Base-by-base conservation (phyloP, 2,797 vertebrate species). In the Graptemys geographica region DNA sequence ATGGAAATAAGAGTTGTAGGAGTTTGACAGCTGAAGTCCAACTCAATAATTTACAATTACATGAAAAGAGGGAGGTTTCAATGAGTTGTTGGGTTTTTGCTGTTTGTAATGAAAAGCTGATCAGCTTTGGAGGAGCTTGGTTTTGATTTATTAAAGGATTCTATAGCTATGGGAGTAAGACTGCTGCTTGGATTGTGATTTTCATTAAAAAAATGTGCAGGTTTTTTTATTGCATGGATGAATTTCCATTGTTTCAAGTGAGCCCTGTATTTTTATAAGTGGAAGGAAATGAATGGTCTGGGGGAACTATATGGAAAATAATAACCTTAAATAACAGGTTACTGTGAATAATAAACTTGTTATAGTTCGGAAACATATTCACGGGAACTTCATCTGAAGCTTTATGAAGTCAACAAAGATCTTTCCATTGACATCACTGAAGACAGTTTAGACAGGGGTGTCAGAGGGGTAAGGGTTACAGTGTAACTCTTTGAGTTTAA, bases 111-210 rank as follows among this genome's bases (percentile, higher is more conserved):
- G 82, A n/a, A 13, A 37, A 89, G n/a, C 15, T 84, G 3, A 52
- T 79, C 91, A 51, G n/a, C 83, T 52, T 11, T 44, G 59, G 11
- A 93, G 53, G 56, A 76, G 84, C 72, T 95, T 90, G 76, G 69
- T 93, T 96, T 97, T 94, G 49, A 62, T 84, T 83, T 74, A 78
- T 76, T 47, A 79, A 31, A 5, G 19, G 27, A 13, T 81, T 86
- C 87, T 90, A 85, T 84, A 89, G 79, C 74, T 37, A 53, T 88
- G 86, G 76, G 83, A 84, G 28, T 79, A 81, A 84, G 23, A 84
- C 37, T 18, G 2, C 59, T 79, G 81, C 91, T 78, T 78, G 7
- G 15, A 78, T 78, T 78, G 27, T 78, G 44, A 31, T 31, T 47
- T 16, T 78, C 15, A 49, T 78, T 76, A 15, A 76, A 76, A 78